Evolutionary conservation across 2,113 vertebrate species (phyloP), one percentile per base, ranked within the genome.

Genomic region (Cepphus grylle): DNA sequence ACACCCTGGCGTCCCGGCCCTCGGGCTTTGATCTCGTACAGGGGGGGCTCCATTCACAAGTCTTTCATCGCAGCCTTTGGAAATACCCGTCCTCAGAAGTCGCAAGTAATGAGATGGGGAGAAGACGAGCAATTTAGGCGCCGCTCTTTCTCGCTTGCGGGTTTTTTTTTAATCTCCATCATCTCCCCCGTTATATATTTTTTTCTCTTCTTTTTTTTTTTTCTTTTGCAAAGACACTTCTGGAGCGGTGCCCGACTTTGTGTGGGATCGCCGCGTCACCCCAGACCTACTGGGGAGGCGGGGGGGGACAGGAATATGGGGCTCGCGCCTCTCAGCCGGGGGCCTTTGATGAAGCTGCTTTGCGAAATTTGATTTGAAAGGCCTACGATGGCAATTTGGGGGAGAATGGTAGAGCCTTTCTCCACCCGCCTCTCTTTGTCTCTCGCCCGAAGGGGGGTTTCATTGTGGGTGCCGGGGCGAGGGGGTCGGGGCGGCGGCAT

Each of bases 61-160:
- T 97, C 97, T 97, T 97, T 97, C 97, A 97, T 97, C 90, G 96
- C 97, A 92, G 97, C 97, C 97, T 97, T 98, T 98, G 97, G 98
- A 98, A 96, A 97, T 96, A 98, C 96, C 97, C 95, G 97, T 98
- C 97, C 96, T 98, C 98, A 98, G 98, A 99, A 98, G 98, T 98
- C 98, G 96, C 97, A 81, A 97, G 96, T 98, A 99, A 99, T 98
- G 98, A 98, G 98, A 99, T 98, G 98, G 98, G 97, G 97, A 96
- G 87, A 95, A 97, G 97, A 97, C 96, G 97, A 98, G 98, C 98
- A 96, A 98, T 98, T 97, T 97, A 97, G 97, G 97, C 95, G 94
- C 90, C 32, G 95, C 91, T 59, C 96, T 85, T 94, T 96, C 91
- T 94, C 11, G 67, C 91, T 92, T 25, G 78, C 6, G 7, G 30